Evolutionary conservation across 2,797 vertebrate genomes (phyloP), one percentile per base, ranked within the genome.

Genomic region (Intellagama lesueurii): DNA sequence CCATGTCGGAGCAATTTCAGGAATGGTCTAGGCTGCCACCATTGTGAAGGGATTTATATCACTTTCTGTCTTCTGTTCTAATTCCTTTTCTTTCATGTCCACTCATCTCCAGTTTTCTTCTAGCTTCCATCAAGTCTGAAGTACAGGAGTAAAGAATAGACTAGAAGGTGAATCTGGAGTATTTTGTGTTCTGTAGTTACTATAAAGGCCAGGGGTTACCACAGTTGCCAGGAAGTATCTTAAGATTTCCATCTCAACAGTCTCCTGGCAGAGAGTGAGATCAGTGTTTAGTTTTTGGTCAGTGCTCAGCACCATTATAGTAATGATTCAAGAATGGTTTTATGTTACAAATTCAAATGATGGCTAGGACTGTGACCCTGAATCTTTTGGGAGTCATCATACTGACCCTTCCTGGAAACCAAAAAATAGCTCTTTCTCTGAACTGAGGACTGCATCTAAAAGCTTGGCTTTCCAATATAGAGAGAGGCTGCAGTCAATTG

Each of bases 341-440:
- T 47, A 69, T 68, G 9, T 78, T 70, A 40, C 8, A 24, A 12
- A 70, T 79, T 78, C 40, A 70, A 84, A 44, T 56, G 12, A 12
- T 84, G 28, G 7, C 24, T 78, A 40, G 26, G 17, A 64, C 19
- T 47, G 17, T 35, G 19, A 32, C 32, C 8, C 32, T 47, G 77
- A 26, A 77, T 49, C 26, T 24, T 60, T 80, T 32, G n/a, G 52
- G 44, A 78, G 9, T 16, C 26, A 8, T 78, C 81, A 68, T 7
- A 68, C 85, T 79, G 86, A 22, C 24, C 79, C 89, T 49, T 47
- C 75, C 86, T 89, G 47, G 28, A 49, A 81, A 90, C 52, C 86
- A 60, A 0, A 4, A 0, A 91, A 28, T n/a, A 72, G 75, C 87
- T 73, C 68, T 85, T n/a, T 28, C n/a, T 79, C 66, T 49, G 9